A percentile compares a stretch with the other conserved stretches of the same genome.
phyloP scores from a whole-genome alignment of 2,888 invertebrate genomes.

The Drosophila paramelanica region DNA sequence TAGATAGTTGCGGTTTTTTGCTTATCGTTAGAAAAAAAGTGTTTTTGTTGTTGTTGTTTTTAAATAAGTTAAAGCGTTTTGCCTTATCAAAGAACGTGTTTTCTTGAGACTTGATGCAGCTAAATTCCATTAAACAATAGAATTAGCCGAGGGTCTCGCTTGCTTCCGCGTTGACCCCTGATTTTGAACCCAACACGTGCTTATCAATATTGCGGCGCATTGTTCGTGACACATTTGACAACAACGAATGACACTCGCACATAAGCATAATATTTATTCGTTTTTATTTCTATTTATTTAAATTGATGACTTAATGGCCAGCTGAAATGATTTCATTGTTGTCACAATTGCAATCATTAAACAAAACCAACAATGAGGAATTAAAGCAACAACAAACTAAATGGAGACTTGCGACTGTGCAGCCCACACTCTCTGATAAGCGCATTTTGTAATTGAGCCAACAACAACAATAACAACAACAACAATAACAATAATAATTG shows the following conservation, averaged over 20 bases:
- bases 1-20: neutral
- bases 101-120: conserved; percentile 52
- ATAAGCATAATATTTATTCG: conserved; percentile 64
- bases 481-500: conserved; percentile 35
- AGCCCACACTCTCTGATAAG: conserved; percentile 55
- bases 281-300: conserved; percentile 75
- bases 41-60: neutral
- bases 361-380: conserved; percentile 54
- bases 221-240: conserved; percentile 69
- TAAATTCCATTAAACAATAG: conserved; percentile 61
- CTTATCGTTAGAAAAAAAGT: neutral
- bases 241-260: conserved; percentile 30
- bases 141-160: conserved; percentile 28
- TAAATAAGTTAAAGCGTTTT: conserved; percentile 12
- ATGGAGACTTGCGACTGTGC: conserved; percentile 2
- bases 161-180: conserved; percentile 71
- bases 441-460: conserved; percentile 48
- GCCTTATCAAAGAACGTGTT: conserved; percentile 34
- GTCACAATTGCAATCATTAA: conserved; percentile 70
- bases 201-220: conserved; percentile 63
- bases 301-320: conserved; percentile 78
- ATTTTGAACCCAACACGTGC: conserved; percentile 72
- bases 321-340: conserved; percentile 64
- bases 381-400: conserved; percentile 21
- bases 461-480: conserved; percentile 17